Evolutionary conservation across 2,113 vertebrate genomes (phyloP).

Genomic region (Riparia riparia): DNA sequence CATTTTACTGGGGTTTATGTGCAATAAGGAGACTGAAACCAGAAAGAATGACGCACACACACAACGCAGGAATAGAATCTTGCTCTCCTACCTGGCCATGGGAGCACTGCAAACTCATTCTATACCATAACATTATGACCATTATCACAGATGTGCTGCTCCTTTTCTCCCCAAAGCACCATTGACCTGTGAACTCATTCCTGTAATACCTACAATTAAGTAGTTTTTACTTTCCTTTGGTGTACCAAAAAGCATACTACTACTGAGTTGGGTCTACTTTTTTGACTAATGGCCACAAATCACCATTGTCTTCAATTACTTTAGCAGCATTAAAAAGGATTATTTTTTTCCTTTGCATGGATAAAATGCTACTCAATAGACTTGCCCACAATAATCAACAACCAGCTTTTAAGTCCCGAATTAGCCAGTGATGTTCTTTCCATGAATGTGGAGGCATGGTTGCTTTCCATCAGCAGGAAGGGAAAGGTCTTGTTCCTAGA

Average conservation of each 20-base stretch:
- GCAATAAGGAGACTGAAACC: background rate
- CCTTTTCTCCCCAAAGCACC: background rate
- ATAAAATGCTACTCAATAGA: background rate
- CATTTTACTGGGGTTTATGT: background rate
- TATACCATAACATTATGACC: background rate
- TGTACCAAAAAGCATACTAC: background rate
- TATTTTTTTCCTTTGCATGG: background rate
- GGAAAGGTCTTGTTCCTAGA: background rate
- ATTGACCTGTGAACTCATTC: background rate
- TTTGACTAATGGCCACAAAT: background rate
- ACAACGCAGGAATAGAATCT: background rate
- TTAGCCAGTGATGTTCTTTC: background rate
- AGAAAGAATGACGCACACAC: rapidly evolving
- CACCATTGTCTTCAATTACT: background rate
- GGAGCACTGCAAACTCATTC: background rate
- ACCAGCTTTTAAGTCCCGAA: background rate
- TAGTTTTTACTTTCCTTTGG: background rate
- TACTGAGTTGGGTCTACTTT: background rate
- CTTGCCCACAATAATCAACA: background rate
- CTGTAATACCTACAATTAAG: background rate
- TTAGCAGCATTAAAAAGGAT: background rate
- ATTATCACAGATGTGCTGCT: background rate
- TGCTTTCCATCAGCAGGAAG: background rate
- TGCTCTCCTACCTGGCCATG: background rate
- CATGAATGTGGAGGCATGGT: background rate